These are phyloP conservation scores for Polietes domitor DNA, from an alignment of 2,888 invertebrate genomes.

Conservation along the genomic window DNA sequence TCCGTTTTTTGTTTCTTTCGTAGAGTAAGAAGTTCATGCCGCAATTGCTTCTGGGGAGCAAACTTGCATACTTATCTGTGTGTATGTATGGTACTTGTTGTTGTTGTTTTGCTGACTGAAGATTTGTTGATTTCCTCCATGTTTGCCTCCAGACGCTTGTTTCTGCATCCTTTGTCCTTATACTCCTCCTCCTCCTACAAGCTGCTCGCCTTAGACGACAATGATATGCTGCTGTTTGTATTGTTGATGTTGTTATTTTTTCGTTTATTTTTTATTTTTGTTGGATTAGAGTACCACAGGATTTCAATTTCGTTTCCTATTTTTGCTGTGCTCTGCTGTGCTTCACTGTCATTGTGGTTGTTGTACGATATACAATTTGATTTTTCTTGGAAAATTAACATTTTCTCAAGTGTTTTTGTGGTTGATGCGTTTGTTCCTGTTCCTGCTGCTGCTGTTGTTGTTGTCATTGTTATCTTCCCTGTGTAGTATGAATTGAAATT, in stretches of 20 bases:
- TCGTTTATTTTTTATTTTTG: not conserved
- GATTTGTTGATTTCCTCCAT: not conserved
- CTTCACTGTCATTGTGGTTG: not conserved
- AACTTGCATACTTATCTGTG: not conserved
- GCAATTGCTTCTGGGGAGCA: not conserved
- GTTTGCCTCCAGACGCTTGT: not conserved
- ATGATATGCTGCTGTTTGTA: not conserved
- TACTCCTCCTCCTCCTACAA: too few species aligned
- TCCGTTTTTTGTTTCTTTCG: not conserved
- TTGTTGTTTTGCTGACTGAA: not conserved
- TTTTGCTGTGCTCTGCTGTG: too few species aligned
- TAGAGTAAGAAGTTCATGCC: not conserved
- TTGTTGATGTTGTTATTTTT: not conserved
- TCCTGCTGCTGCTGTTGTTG: too few species aligned
- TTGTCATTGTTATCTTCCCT: not conserved
- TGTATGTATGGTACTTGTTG: not conserved
- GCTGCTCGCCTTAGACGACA: not conserved
- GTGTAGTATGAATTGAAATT: not conserved
- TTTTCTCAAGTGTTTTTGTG: slow-evolving; percentile 28
- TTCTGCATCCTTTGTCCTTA: not conserved
- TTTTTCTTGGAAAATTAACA: slow-evolving; percentile 19
- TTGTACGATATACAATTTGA: not conserved
- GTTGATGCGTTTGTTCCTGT: not conserved
- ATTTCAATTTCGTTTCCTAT: not conserved
- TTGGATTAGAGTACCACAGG: slow-evolving; percentile 13